phyloP scores from a whole-genome alignment of 2,113 vertebrate genomes.

The Prionailurus viverrinus region DNA sequence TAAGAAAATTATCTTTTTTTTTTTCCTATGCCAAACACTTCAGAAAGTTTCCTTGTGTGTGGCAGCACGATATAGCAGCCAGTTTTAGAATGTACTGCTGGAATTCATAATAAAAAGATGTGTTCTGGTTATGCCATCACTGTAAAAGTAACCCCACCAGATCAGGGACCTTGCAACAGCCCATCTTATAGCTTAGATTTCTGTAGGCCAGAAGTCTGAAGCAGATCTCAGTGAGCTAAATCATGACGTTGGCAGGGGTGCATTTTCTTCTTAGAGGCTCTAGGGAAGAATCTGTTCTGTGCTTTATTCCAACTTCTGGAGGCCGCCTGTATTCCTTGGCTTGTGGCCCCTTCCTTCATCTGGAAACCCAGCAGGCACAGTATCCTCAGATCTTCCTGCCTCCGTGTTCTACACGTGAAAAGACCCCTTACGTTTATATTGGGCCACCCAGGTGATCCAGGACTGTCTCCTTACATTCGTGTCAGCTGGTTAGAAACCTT shows the following conservation, averaged over 20 bases:
- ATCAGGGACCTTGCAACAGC: background rate
- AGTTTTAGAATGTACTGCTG: slow-evolving; percentile 32
- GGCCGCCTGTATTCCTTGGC: fast-evolving
- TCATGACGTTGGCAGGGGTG: background rate
- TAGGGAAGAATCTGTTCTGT: background rate
- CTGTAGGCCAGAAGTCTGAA: background rate
- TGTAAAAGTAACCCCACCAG: background rate
- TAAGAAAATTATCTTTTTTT: background rate
- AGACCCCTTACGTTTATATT: background rate
- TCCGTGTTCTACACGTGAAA: background rate
- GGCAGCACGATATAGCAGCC: slow-evolving; percentile 56
- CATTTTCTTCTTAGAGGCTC: background rate
- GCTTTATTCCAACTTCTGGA: background rate
- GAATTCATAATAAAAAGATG: slow-evolving; percentile 78
- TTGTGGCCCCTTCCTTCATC: background rate
- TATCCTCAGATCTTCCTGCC: background rate
- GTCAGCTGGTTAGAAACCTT: too few species aligned
- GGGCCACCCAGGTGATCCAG: background rate
- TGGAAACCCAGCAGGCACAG: background rate
- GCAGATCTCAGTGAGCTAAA: background rate
- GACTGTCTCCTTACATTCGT: background rate
- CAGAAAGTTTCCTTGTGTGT: slow-evolving; percentile 47
- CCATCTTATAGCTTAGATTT: background rate
- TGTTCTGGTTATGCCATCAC: background rate
- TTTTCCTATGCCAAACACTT: background rate